phyloP scores from a whole-genome alignment of 2,797 vertebrate species.

The Mormyrus proboscirostris region DNA sequence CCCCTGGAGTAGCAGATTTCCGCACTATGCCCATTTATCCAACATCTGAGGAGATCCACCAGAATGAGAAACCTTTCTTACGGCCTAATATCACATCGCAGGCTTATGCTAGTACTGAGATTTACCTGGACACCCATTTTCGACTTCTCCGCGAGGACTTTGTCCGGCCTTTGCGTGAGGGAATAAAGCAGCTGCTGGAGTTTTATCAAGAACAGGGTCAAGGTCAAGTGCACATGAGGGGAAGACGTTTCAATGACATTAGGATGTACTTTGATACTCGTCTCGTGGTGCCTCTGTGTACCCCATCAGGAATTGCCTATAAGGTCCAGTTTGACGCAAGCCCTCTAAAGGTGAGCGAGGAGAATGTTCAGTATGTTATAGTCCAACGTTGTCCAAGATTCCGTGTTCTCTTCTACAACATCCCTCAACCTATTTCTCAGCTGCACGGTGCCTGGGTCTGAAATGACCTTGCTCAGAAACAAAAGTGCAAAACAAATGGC shows the following conservation, averaged over 20 bases:
- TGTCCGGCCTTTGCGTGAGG: constrained; percentile 82
- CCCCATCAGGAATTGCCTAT: constrained; percentile 68
- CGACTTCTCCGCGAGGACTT: constrained; percentile 88
- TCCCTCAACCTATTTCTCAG: not conserved
- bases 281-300: constrained; percentile 68
- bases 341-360: constrained; percentile 62
- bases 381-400: not conserved
- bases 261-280: constrained; percentile 73
- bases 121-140: constrained; percentile 91
- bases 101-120: constrained; percentile 63
- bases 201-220: constrained; percentile 42
- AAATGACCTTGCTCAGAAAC: not conserved
- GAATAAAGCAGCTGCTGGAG: constrained; percentile 69
- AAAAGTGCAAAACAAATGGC: not conserved
- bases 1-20: constrained; percentile 57
- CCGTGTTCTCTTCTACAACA: not conserved
- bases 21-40: constrained; percentile 76
- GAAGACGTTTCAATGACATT: constrained; percentile 77
- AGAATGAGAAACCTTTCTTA: constrained; percentile 70
- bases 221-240: constrained; percentile 49
- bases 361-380: not conserved
- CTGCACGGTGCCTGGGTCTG: not conserved
- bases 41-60: constrained; percentile 70
- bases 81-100: constrained; percentile 71
- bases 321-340: constrained; percentile 72